Conservation (phyloP, 2,797 vertebrate genomes). For the Bufotes viridis region DNA sequence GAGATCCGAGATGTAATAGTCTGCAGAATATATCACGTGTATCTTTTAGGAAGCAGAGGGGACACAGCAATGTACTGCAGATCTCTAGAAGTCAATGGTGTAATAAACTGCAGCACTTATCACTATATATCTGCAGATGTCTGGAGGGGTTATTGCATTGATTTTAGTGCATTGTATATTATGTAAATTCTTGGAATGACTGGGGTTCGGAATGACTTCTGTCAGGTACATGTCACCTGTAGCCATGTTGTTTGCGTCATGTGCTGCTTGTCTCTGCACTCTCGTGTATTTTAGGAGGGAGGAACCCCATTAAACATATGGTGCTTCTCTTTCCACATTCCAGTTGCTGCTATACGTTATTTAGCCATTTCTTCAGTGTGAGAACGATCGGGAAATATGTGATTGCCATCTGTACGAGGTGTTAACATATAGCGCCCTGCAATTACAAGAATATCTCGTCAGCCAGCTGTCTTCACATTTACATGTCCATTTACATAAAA, state of each 20-base stretch:
- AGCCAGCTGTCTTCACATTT: conserved; percentile 13
- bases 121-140: no score
- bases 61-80: neutral
- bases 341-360: neutral
- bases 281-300: neutral
- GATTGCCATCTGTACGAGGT: conserved; percentile 31
- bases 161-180: no score
- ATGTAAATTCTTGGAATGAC: no score
- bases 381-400: neutral
- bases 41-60: neutral
- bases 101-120: no score
- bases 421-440: conserved; percentile 8
- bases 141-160: no score
- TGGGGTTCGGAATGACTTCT: no score
- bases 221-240: no score
- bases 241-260: no score
- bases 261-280: no score
- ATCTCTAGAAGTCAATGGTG: neutral
- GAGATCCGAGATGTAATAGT: neutral
- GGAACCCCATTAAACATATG: neutral
- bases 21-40: neutral
- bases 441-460: conserved; percentile 9
- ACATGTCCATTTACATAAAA: neutral
- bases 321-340: neutral
- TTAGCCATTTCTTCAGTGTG: neutral